phyloP scores from a whole-genome alignment of 2,113 vertebrate species.

The Cheilinus undulatus region DNA sequence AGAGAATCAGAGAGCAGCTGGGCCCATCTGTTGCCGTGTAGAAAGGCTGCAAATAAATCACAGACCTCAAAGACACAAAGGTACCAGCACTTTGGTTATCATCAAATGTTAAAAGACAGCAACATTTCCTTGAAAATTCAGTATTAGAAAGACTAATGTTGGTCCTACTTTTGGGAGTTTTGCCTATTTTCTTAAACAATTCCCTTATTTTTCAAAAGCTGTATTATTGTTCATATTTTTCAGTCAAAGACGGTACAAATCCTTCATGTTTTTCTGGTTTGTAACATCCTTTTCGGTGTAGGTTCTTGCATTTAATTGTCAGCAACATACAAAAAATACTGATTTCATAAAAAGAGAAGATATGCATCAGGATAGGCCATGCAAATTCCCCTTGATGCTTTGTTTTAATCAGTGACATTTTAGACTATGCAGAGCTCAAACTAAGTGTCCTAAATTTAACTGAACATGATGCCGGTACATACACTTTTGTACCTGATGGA shows the following conservation, averaged over 20 bases:
- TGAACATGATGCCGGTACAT: neutral
- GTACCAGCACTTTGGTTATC: neutral
- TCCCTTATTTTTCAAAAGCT: too few species aligned
- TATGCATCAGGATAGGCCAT: neutral
- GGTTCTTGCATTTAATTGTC: too few species aligned
- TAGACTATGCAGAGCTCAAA: neutral
- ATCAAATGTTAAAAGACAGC: neutral
- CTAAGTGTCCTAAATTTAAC: neutral
- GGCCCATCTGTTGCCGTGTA: neutral
- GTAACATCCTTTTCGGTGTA: too few species aligned
- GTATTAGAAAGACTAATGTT: neutral
- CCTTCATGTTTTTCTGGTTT: too few species aligned
- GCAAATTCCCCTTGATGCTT: neutral
- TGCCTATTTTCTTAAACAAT: neutral
- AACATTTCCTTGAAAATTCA: neutral
- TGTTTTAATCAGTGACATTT: neutral
- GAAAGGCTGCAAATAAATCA: neutral
- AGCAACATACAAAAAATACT: neutral
- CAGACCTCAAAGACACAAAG: neutral
- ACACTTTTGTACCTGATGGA: neutral
- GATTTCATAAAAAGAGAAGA: neutral
- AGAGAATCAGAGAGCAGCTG: slow-evolving; percentile 18
- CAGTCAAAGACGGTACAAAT: too few species aligned
- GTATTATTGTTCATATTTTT: too few species aligned
- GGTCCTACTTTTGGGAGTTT: neutral